Conservation (phyloP, 2,797 vertebrate genomes). For the Acanthurus leucopareius region DNA sequence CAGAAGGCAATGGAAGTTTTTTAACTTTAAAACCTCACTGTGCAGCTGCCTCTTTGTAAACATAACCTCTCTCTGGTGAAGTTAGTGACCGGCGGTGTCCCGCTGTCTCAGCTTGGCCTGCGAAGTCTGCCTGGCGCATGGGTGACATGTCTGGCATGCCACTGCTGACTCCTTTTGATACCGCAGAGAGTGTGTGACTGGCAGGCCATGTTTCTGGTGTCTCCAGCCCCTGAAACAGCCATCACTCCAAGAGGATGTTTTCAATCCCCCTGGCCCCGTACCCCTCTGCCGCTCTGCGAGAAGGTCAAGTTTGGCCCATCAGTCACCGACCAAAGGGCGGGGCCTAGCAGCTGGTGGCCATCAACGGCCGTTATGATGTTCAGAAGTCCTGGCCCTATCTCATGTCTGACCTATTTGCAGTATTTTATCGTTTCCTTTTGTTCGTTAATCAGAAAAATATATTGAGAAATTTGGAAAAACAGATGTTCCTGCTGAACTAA, state of each 20-base stretch:
- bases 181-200: conserved; percentile 78
- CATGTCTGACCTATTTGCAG: conserved; percentile 37
- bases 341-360: conserved; percentile 81
- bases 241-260: conserved; percentile 87
- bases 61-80: conserved; percentile 31
- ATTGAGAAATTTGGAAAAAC: not conserved
- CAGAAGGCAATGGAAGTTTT: not conserved
- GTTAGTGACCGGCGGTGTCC: conserved; percentile 44
- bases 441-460: not conserved
- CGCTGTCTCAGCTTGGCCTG: conserved; percentile 78
- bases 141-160: conserved; percentile 85
- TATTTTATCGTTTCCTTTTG: conserved; percentile 22
- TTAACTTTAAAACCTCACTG: not conserved
- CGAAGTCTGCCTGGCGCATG: conserved; percentile 82
- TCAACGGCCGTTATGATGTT: conserved; percentile 78
- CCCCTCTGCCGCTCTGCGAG: conserved; percentile 71
- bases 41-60: conserved; percentile 19
- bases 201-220: conserved; percentile 82
- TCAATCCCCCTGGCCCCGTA: conserved; percentile 78
- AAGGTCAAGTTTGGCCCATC: conserved; percentile 89
- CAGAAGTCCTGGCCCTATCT: conserved; percentile 37
- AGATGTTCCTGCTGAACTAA: not conserved
- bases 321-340: conserved; percentile 85
- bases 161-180: conserved; percentile 80
- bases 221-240: conserved; percentile 84